A percentile compares a stretch with the other conserved stretches of the same genome.
These are phyloP conservation scores for Mormoops blainvillei DNA, from an alignment of 2,113 vertebrate genomes.

Conservation along the genomic window DNA sequence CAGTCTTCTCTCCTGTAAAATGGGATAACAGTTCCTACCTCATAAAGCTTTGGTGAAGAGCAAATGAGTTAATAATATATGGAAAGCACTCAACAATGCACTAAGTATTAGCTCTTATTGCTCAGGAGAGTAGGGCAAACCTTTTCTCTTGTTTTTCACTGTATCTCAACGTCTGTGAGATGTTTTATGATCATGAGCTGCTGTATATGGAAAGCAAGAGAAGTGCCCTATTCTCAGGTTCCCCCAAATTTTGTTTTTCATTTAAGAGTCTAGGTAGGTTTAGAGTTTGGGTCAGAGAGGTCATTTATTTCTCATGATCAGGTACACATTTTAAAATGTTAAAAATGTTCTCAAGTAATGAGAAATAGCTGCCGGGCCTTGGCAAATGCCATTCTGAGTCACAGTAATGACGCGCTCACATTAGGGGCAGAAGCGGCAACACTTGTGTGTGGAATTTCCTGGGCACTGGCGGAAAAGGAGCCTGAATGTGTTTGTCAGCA, in stretches of 20 bases:
- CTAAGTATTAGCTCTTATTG: neutral
- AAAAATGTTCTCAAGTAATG: neutral
- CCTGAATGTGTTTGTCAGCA: constrained; percentile 5
- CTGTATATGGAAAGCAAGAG: neutral
- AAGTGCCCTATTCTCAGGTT: neutral
- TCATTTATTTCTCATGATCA: neutral
- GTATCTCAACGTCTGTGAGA: neutral
- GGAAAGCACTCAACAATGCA: neutral
- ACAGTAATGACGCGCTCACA: neutral
- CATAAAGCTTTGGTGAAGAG: neutral
- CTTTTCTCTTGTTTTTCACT: constrained; percentile 3
- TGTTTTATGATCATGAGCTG: neutral
- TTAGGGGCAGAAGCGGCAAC: neutral
- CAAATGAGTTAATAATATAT: neutral
- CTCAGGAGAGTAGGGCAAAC: neutral
- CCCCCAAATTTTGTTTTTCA: neutral
- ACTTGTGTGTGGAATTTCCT: constrained; percentile 53
- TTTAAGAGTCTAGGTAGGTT: neutral
- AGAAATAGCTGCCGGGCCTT: neutral
- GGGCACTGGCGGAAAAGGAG: neutral
- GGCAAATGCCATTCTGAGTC: neutral
- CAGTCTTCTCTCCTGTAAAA: neutral
- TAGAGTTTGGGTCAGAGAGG: neutral
- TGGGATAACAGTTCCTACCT: neutral
- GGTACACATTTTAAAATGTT: neutral